phyloP scores from a whole-genome alignment of 2,888 invertebrate genomes.

The Ennomos fuscantarius region DNA sequence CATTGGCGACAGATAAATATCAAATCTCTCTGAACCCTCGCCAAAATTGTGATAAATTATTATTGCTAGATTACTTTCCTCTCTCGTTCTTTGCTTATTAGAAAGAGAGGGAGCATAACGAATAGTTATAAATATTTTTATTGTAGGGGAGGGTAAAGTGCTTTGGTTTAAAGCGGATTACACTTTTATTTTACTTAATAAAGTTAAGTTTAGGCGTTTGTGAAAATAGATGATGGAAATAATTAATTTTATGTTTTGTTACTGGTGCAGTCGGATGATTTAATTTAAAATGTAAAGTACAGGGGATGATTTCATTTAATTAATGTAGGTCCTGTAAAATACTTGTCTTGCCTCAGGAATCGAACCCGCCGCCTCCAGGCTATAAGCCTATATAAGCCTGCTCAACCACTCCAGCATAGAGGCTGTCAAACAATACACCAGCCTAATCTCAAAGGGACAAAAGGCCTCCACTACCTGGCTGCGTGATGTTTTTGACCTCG shows the following conservation, averaged over 20 bases:
- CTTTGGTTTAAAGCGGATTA: conserved; percentile 4
- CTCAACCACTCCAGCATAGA: too few relatives aligned
- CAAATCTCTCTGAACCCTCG: conserved; percentile 12
- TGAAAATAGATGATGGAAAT: neutral
- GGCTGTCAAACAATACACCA: too few relatives aligned
- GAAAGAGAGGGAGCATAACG: neutral
- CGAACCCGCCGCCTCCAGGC: too few relatives aligned
- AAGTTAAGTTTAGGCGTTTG: conserved; percentile 31
- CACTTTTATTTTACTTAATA: neutral
- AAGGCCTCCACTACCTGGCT: too few relatives aligned
- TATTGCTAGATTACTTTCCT: neutral
- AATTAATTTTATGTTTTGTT: neutral
- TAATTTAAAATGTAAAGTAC: neutral
- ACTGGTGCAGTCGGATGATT: neutral
- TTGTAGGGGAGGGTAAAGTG: conserved; percentile 16
- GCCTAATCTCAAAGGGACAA: too few relatives aligned
- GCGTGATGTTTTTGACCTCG: too few relatives aligned
- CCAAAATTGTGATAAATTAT: conserved; percentile 7
- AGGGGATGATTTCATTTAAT: too few relatives aligned
- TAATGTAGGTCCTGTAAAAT: too few relatives aligned
- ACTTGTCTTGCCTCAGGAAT: too few relatives aligned
- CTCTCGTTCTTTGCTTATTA: neutral
- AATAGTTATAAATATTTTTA: conserved; percentile 14
- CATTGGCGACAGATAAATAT: conserved; percentile 17
- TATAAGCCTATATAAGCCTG: too few relatives aligned